Percentiles rank a stretch among this genome's conserved stretches.
Conservation (phyloP, 2,888 invertebrate species). For the Agapostemon virescens region DNA sequence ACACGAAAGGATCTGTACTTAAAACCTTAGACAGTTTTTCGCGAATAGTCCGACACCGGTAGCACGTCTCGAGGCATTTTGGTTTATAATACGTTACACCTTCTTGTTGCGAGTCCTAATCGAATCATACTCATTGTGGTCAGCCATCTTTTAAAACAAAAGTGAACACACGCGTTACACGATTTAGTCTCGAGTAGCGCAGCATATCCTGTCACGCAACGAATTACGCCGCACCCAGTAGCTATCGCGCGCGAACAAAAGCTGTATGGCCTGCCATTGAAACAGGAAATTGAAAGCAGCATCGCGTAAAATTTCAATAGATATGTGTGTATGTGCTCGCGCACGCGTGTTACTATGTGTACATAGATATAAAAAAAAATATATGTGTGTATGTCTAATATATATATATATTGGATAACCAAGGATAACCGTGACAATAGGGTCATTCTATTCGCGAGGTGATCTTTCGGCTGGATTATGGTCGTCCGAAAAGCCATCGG, state of each 20-base stretch:
- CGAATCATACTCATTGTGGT: neutral
- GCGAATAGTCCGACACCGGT: neutral
- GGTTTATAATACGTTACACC: neutral
- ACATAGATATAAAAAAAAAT: no score
- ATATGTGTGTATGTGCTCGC: no score
- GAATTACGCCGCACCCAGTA: conserved; percentile 10
- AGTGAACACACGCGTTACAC: neutral
- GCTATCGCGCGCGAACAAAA: conserved; percentile 10
- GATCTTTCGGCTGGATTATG: conserved; percentile 8
- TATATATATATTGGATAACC: conserved; percentile 9
- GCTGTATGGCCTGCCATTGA: neutral
- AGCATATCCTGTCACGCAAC: neutral
- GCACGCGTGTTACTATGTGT: no score
- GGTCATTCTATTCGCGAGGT: conserved; percentile 45
- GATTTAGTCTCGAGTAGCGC: conserved; percentile 1
- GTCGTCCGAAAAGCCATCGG: conserved; percentile 16
- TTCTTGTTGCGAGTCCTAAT: neutral
- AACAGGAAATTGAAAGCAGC: conserved; percentile 39
- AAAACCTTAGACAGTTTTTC: neutral
- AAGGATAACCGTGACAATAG: conserved; percentile 41
- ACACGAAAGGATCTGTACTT: no score
- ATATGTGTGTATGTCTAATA: neutral
- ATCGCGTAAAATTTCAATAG: conserved; percentile 26
- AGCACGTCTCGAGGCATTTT: neutral
- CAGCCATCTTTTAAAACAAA: neutral